phyloP scores from a whole-genome alignment of 2,113 vertebrate species.

The Mixornis gularis region DNA sequence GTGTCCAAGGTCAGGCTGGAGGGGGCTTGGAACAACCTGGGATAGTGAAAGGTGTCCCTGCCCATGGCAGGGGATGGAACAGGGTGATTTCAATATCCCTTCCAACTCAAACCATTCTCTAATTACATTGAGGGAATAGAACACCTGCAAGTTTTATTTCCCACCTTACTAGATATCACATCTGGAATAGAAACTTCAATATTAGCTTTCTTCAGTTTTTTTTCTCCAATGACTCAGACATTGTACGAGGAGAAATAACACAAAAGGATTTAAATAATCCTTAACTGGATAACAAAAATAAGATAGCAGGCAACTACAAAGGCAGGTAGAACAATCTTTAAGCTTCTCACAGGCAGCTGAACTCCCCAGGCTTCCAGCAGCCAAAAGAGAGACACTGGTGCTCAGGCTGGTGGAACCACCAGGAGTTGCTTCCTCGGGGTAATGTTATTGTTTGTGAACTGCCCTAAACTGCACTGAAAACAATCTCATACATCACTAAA shows the following conservation, averaged over 20 bases:
- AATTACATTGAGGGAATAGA: not conserved
- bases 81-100: not conserved
- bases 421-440: not conserved
- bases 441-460: not conserved
- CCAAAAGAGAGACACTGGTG: not conserved
- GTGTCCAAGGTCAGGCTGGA: not conserved
- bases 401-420: not conserved
- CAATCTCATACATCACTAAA: not conserved
- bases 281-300: not conserved
- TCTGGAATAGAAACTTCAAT: not conserved
- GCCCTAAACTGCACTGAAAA: slow-evolving; percentile 1
- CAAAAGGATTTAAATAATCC: not conserved
- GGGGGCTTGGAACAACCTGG: accelerated
- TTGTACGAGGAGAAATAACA: not conserved
- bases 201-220: not conserved
- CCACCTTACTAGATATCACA: not conserved
- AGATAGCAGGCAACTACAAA: not conserved
- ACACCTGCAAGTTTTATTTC: not conserved
- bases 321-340: not conserved
- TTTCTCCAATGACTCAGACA: not conserved
- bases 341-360: not conserved
- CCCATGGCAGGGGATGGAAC: not conserved
- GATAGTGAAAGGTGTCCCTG: not conserved
- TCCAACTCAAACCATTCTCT: not conserved
- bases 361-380: not conserved